Conservation (phyloP, 2,113 vertebrate species). For the Falco punctatus region DNA sequence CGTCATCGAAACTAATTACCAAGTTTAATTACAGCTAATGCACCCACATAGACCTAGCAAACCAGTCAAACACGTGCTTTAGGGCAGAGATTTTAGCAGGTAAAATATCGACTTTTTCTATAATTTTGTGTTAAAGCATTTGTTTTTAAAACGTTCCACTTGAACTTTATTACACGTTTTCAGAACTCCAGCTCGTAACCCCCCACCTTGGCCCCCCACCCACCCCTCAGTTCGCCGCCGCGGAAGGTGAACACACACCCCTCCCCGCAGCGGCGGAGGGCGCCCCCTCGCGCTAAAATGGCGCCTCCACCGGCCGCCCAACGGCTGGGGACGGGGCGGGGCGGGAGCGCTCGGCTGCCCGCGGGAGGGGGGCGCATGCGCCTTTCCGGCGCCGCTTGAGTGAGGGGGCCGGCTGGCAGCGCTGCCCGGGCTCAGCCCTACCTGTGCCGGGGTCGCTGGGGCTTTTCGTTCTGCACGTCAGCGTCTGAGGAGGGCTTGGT, state of each 20-base stretch:
- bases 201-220: accelerated
- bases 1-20: background rate
- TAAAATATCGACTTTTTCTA: background rate
- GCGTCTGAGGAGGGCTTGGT: background rate
- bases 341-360: background rate
- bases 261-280: background rate
- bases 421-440: too few species aligned
- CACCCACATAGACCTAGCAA: background rate
- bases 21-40: background rate
- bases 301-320: background rate
- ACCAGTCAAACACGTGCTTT: background rate
- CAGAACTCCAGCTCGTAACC: accelerated
- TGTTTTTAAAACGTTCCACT: accelerated
- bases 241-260: too few species aligned
- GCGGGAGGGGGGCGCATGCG: background rate
- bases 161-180: accelerated
- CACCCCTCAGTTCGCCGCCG: too few species aligned
- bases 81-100: background rate
- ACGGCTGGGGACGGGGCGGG: background rate
- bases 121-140: background rate
- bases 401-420: background rate
- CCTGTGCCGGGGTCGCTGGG: too few species aligned
- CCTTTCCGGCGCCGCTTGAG: accelerated
- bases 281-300: background rate
- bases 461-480: accelerated